Evolutionary conservation across 2,888 invertebrate genomes (phyloP), one percentile per base, ranked within the genome.

Genomic region (Tiliacea citrago): DNA sequence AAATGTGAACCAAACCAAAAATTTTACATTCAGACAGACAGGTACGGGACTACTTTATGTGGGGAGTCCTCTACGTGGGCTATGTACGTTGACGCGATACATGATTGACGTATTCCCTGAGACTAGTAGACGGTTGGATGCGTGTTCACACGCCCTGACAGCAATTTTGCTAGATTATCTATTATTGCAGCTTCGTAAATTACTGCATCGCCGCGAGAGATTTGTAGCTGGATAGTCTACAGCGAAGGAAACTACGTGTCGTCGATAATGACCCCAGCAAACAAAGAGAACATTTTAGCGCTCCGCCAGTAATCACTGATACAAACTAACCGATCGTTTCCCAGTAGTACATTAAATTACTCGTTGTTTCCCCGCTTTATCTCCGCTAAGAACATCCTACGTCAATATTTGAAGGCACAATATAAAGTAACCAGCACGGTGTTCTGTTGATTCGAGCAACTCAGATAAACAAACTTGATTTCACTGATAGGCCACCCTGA

Each of bases 1-100:
- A 96, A 96, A 95, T 92, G 89, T 91, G 90, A 94, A 90, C 93
- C 91, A 91, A 92, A 92, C 91, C 91, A 92, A 93, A 95, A 89
- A 93, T 91, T 92, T 91, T 89, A 91, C 88, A 88, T 84, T 86
- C 85, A 88, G 70, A 71, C 82, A 89, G 88, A 90, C 94, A 94
- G 93, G 93, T 93, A 94, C 88, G 85, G 89, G 86, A 90, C 89
- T 90, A 79, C 88, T 87, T 84, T 80, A 85, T 81, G 75, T 78
- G 73, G 81, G 84, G 68, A 82, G 68, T 69, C 42, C 58, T 67
- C 63, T 68, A 66, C 66, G 49, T 77, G 58, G 58, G 47, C 61
- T 42, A 66, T 57, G 67, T 82, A 78, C 70, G 73, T 74, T 79
- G 68, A 79, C 60, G 62, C 49, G 49, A 60, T 58, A 75, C n/a